Conservation (phyloP, 2,113 vertebrate genomes). For the Paracanthobrama guichenoti region DNA sequence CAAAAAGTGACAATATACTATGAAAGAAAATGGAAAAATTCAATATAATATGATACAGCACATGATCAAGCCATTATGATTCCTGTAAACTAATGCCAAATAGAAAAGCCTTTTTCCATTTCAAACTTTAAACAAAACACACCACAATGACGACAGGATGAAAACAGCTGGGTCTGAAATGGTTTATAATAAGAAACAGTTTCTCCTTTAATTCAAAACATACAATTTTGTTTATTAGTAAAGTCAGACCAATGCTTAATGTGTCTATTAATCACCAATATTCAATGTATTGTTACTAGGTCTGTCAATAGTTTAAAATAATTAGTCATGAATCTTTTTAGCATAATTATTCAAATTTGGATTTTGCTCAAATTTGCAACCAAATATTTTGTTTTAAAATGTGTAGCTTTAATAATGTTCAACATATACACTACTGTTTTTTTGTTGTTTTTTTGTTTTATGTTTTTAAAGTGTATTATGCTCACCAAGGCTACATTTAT, state of each 20-base stretch:
- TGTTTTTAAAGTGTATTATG: too few species aligned
- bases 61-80: slow-evolving; percentile 11
- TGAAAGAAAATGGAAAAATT: neutral
- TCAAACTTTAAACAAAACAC: neutral
- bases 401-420: too few species aligned
- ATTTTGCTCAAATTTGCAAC: too few species aligned
- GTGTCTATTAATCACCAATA: neutral
- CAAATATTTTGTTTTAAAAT: too few species aligned
- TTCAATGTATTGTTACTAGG: neutral
- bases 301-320: neutral
- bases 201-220: neutral
- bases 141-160: neutral
- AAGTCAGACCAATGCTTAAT: neutral
- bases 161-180: slow-evolving; percentile 24
- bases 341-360: too few species aligned
- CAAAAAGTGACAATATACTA: neutral
- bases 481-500: too few species aligned
- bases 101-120: neutral
- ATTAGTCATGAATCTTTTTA: neutral
- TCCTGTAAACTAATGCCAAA: slow-evolving; percentile 23
- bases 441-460: too few species aligned
- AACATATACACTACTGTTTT: too few species aligned
- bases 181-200: neutral
- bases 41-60: neutral
- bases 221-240: neutral